Percentiles rank a stretch among this genome's conserved stretches.
These are phyloP conservation scores for Spea hammondii DNA, from an alignment of 2,797 vertebrate genomes.

Conservation along the genomic window DNA sequence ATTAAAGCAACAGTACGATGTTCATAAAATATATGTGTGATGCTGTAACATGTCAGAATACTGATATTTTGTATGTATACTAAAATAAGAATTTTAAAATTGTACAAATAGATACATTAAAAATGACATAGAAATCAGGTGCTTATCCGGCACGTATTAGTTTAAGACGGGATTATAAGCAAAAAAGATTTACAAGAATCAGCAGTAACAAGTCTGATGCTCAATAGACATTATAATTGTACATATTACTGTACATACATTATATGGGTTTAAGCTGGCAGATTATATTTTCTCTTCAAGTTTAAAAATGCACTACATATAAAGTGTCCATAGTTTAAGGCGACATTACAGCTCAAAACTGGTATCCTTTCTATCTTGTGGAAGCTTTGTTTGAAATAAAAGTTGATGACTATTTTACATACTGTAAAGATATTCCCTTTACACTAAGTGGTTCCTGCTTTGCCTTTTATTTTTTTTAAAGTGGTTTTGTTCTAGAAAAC, in stretches of 20 bases:
- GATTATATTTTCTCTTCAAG: constrained; percentile 83
- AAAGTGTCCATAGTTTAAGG: constrained; percentile 98
- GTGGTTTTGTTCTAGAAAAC: constrained; percentile 64
- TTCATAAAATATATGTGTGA: constrained; percentile 99
- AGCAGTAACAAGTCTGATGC: constrained; percentile 84
- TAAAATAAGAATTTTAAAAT: constrained; percentile 99
- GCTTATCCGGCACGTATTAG: constrained; percentile 84
- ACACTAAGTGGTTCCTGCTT: constrained; percentile 59
- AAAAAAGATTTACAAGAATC: constrained; percentile 87
- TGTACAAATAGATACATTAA: constrained; percentile 99
- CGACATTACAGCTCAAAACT: constrained; percentile 98
- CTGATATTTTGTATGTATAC: constrained; percentile 98
- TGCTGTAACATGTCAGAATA: constrained; percentile 98
- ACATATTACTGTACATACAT: constrained; percentile 92
- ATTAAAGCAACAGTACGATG: constrained; percentile 99
- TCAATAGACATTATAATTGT: constrained; percentile 87
- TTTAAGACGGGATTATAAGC: constrained; percentile 88
- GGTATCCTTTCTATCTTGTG: constrained; percentile 77
- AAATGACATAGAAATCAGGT: constrained; percentile 98
- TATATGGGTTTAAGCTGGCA: constrained; percentile 89
- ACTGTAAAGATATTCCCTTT: constrained; percentile 63
- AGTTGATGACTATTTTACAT: constrained; percentile 66
- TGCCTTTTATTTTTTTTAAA: constrained; percentile 69
- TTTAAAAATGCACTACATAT: constrained; percentile 95
- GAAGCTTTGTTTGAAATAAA: constrained; percentile 77